Conservation (phyloP, 1,140 invertebrate species). For the Whitmania pigra region DNA sequence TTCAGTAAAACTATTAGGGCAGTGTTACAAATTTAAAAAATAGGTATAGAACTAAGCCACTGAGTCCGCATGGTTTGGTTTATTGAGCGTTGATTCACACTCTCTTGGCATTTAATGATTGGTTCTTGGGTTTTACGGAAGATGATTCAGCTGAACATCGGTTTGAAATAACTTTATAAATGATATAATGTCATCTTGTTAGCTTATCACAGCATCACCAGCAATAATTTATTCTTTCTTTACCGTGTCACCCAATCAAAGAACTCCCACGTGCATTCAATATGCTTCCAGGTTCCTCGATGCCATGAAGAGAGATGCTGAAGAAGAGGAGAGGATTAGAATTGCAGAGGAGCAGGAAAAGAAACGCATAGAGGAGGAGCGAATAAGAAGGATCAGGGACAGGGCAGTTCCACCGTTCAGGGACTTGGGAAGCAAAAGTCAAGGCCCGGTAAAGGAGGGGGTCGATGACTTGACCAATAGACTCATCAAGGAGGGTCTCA, state of each 20-base stretch:
- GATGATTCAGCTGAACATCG: no score
- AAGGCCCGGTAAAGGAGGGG: neutral
- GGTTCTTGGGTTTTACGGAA: no score
- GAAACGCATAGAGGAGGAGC: conserved; percentile 9
- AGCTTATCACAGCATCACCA: no score
- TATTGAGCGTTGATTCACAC: no score
- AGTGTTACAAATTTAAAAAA: no score
- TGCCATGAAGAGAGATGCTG: conserved; percentile 15
- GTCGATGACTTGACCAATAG: neutral
- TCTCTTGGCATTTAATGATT: no score
- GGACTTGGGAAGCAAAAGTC: neutral
- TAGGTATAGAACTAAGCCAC: no score
- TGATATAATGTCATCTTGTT: no score
- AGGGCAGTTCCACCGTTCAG: conserved; percentile 11
- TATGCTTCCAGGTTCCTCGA: neutral
- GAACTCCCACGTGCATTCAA: neutral
- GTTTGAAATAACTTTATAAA: no score
- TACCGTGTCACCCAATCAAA: neutral
- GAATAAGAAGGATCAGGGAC: neutral
- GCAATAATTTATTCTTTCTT: no score
- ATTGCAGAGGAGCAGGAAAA: neutral
- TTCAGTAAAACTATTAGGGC: no score
- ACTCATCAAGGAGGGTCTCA: conserved; percentile 10
- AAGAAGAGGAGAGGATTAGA: conserved; percentile 9
- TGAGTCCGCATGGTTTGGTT: no score